Evolutionary conservation across 2,888 invertebrate genomes (phyloP).

Genomic region (Oscheius onirici): DNA sequence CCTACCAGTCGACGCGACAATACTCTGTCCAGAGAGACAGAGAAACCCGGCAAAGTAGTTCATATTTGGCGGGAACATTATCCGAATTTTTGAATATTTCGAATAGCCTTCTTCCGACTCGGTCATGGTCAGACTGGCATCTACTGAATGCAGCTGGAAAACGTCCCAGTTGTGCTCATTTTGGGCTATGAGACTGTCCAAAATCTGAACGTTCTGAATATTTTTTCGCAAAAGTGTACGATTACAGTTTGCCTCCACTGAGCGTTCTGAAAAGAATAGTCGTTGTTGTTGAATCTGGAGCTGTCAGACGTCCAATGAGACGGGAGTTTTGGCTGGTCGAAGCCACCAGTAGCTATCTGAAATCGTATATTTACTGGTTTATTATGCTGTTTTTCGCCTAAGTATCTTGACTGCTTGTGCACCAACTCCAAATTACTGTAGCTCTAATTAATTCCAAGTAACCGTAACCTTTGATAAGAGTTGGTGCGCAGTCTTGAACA

Average conservation of each 20-base stretch:
- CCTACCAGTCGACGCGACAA: conserved; percentile 13
- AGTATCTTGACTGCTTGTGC: too few relatives aligned
- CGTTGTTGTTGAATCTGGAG: background rate
- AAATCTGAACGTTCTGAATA: conserved; percentile 36
- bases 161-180: conserved; percentile 36
- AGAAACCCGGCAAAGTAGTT: conserved; percentile 7
- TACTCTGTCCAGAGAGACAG: background rate
- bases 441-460: too few relatives aligned
- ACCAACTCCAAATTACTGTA: too few relatives aligned
- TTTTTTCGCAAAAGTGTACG: background rate
- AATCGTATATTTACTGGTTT: too few relatives aligned
- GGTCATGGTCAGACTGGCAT: background rate
- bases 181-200: conserved; percentile 31
- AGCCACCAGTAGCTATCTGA: background rate
- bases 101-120: conserved; percentile 13
- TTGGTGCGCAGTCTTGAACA: background rate
- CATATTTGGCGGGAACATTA: background rate
- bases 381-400: too few relatives aligned
- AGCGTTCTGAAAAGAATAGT: conserved; percentile 30
- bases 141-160: conserved; percentile 31
- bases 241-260: conserved; percentile 42
- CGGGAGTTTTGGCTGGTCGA: conserved; percentile 27
- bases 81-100: background rate
- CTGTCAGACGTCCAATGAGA: conserved; percentile 27
- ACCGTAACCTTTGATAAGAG: too few relatives aligned